Percentiles rank a stretch among this genome's conserved stretches.
Evolutionary conservation across 2,113 vertebrate species (phyloP).

Genomic region (Atherinomorus stipes): DNA sequence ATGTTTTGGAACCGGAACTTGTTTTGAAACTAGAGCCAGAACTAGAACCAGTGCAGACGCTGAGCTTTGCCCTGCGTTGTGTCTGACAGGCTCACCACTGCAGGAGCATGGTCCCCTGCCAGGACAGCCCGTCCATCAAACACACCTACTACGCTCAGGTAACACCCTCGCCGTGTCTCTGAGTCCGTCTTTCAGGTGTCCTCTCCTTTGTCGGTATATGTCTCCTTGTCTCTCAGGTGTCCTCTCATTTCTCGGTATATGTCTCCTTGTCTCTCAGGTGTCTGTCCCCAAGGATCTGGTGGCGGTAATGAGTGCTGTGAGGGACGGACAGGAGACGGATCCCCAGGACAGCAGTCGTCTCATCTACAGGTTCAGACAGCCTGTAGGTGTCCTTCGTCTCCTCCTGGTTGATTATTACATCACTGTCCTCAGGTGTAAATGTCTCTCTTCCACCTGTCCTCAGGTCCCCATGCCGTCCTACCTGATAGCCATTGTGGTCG

Average conservation of each 20-base stretch:
- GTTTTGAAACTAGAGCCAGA: too few species aligned
- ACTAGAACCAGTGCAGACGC: too few species aligned
- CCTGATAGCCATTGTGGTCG: conserved; percentile 94
- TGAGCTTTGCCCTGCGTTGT: neutral
- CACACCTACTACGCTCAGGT: conserved; percentile 97
- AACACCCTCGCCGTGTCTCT: conserved; percentile 17
- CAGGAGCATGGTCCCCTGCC: conserved; percentile 94
- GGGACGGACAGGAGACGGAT: conserved; percentile 88
- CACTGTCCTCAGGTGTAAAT: conserved; percentile 2
- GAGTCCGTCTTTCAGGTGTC: neutral
- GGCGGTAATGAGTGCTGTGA: conserved; percentile 93
- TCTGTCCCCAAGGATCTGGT: conserved; percentile 94
- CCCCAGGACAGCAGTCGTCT: conserved; percentile 83
- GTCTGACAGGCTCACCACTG: conserved; percentile 90
- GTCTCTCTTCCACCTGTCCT: conserved; percentile 8
- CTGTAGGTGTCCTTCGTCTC: conserved; percentile 61
- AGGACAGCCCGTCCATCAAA: conserved; percentile 95
- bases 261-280: conserved; percentile 30
- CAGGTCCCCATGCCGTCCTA: conserved; percentile 96
- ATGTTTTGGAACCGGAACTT: too few species aligned
- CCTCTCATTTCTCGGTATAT: neutral
- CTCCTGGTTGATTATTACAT: neutral
- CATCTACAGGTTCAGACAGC: conserved; percentile 91
- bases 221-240: conserved; percentile 66
- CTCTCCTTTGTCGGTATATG: neutral